phyloP scores from a whole-genome alignment of 2,113 vertebrate genomes.

The Lates calcarifer region DNA sequence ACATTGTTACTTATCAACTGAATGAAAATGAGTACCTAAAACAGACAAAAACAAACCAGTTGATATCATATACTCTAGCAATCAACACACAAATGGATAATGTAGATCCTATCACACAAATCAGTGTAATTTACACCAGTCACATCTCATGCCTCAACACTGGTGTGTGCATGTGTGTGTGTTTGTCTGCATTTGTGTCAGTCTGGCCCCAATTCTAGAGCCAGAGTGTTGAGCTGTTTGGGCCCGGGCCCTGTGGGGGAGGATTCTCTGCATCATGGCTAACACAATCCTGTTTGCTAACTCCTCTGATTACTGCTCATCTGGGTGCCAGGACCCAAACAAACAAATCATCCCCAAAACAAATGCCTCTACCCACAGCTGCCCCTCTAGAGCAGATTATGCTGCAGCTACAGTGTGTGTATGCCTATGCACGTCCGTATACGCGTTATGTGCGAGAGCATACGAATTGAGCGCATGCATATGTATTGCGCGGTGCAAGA shows the following conservation, averaged over 20 bases:
- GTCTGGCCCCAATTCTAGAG: slow-evolving; percentile 57
- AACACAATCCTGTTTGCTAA: slow-evolving; percentile 85
- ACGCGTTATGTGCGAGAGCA: slow-evolving; percentile 9
- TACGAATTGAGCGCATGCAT: slow-evolving; percentile 12
- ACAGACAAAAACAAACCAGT: background rate
- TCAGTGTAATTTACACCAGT: slow-evolving; percentile 3
- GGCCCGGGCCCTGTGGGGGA: slow-evolving; percentile 68
- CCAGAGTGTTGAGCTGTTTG: slow-evolving; percentile 72
- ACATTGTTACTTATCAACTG: background rate
- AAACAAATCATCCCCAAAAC: slow-evolving; percentile 76
- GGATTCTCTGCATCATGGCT: slow-evolving; percentile 74
- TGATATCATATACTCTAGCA: slow-evolving; percentile 10
- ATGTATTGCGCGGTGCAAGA: background rate
- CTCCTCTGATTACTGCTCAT: slow-evolving; percentile 84
- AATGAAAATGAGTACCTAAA: slow-evolving; percentile 11
- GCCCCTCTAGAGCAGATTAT: slow-evolving; percentile 60
- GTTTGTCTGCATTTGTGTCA: slow-evolving; percentile 20
- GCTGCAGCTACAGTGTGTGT: slow-evolving; percentile 22
- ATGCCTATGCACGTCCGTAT: background rate
- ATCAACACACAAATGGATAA: background rate
- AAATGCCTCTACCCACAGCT: slow-evolving; percentile 74
- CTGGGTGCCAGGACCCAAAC: slow-evolving; percentile 77
- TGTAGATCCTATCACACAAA: background rate
- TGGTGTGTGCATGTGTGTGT: slow-evolving; percentile 20
- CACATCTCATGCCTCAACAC: slow-evolving; percentile 22